Base-by-base conservation (phyloP, 1,140 invertebrate species). In the Grapholita molesta region DNA sequence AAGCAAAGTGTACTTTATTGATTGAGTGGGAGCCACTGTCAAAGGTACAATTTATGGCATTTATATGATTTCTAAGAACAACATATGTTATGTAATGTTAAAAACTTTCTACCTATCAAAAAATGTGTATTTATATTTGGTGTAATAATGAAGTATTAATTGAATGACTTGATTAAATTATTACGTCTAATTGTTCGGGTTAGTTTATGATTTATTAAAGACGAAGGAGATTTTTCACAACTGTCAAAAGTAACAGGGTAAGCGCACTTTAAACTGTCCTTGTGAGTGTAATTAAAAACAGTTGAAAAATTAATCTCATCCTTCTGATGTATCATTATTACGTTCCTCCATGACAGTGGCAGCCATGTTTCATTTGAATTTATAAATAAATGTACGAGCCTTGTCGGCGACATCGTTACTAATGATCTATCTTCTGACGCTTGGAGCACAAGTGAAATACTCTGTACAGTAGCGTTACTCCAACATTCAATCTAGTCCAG, bases 301-400 rank as follows among this genome's bases (percentile, higher is more conserved):
- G 42, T 48, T 28, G 8, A 30, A 61, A 61, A 61, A 61, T 61
- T 30, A 61, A 61, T 61, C 28, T 61, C 25, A 8, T 25, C n/a
- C 55, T 15, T 25, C 55, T 61, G 55, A 61, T 61, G 55, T 61
- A 61, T 61, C 25, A 61, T 61, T 61, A 61, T 61, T 61, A 61
- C 55, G 15, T 61, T 25, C 15, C 24, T 61, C 24, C 25, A 61
- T 61, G 55, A 61, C 55, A 61, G 55, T 25, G 25, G 24, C 55
- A n/a, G 55, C 55, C 24, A 61, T 61, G 55, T 61, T 61, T 61
- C 55, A 61, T 61, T 61, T 61, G 25, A 61, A 61, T 61, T 30
- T 61, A 61, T 61, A 61, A 61, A 61, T 61, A 61, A 61, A 61
- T 28, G 55, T 61, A 61, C 55, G 25, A 61, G 55, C 24, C 55